Conservation (phyloP, 2,113 vertebrate genomes). For the Aegotheles bennettii region DNA sequence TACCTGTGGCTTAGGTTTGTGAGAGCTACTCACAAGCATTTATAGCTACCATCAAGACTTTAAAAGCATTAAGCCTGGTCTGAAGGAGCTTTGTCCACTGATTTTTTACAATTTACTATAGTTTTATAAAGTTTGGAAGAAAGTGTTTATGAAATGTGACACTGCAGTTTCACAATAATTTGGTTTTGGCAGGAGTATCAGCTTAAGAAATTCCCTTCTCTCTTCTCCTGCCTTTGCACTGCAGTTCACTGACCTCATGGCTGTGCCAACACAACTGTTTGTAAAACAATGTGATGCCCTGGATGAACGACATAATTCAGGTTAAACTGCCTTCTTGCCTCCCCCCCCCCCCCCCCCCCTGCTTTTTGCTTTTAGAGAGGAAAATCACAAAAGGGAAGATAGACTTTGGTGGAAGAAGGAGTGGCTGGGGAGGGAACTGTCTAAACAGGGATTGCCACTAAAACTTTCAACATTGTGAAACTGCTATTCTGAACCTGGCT, state of each 20-base stretch:
- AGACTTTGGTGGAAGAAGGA: neutral
- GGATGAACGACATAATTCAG: neutral
- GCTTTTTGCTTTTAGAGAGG: neutral
- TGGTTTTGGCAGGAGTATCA: constrained; percentile 1
- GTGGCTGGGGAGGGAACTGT: neutral
- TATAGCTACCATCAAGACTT: neutral
- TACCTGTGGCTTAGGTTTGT: neutral
- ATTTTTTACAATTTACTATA: neutral
- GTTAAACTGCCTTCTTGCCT: neutral
- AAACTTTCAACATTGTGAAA: neutral
- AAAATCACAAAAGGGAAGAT: neutral
- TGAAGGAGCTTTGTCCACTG: neutral
- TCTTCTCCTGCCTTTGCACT: neutral
- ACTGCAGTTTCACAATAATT: constrained; percentile 15
- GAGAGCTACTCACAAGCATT: neutral
- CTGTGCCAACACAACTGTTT: constrained; percentile 18
- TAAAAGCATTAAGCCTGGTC: neutral
- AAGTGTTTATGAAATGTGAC: neutral
- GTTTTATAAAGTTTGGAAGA: neutral
- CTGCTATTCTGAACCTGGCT: neutral
- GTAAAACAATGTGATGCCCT: neutral
- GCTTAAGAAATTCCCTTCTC: constrained; percentile 17
- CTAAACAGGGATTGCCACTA: neutral
- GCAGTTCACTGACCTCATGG: neutral
- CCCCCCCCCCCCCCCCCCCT: too few relatives aligned